These are phyloP conservation scores for Nemapogon koenigi DNA, from an alignment of 2,888 invertebrate genomes.

Conservation along the genomic window DNA sequence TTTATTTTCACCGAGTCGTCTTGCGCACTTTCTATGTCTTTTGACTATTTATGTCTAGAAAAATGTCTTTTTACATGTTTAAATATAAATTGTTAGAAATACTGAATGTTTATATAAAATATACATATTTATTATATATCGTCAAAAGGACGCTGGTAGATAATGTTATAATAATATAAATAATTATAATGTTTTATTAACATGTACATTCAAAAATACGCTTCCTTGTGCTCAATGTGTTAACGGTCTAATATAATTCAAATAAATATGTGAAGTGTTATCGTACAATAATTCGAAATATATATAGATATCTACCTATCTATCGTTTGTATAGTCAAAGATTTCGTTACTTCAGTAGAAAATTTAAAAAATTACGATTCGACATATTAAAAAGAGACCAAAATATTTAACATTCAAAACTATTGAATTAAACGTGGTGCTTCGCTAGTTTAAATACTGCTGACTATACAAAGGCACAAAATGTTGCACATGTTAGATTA, in stretches of 20 bases:
- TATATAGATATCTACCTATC: no score
- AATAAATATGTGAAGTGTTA: background rate
- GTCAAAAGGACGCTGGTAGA: constrained; percentile 57
- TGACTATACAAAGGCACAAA: no score
- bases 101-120: background rate
- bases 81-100: background rate
- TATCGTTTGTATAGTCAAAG: no score
- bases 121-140: constrained; percentile 15
- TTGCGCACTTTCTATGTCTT: background rate
- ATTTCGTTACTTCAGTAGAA: no score
- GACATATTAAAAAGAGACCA: no score
- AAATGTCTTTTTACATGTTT: constrained; percentile 39
- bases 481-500: no score
- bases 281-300: no score
- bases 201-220: constrained; percentile 26
- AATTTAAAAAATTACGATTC: no score
- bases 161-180: constrained; percentile 18
- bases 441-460: no score
- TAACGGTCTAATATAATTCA: constrained; percentile 45
- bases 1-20: no score
- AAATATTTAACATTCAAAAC: no score
- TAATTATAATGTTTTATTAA: background rate
- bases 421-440: no score
- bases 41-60: background rate
- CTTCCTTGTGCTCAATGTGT: constrained; percentile 60